These are phyloP conservation scores for Peromyscus polionotus DNA, from an alignment of 2,113 vertebrate genomes.

Conservation along the genomic window DNA sequence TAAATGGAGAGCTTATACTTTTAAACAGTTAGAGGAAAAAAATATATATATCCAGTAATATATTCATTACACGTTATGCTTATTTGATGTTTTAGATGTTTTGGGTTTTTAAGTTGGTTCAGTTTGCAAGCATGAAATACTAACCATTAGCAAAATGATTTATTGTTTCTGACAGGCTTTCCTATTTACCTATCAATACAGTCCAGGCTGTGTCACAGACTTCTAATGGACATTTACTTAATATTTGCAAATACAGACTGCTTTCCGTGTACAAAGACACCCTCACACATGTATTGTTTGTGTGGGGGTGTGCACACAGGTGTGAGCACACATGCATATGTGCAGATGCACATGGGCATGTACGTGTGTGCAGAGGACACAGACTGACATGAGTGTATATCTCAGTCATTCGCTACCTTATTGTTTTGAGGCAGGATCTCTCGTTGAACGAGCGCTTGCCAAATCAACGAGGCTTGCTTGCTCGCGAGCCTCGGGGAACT, in stretches of 20 bases:
- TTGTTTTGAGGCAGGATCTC: neutral
- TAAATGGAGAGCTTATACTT: conserved; percentile 1
- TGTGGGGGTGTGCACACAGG: neutral
- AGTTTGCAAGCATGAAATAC: neutral
- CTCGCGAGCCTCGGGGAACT: neutral
- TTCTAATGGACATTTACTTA: neutral
- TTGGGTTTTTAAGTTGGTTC: neutral
- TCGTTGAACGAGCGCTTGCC: neutral
- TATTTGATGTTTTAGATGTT: conserved; percentile 25
- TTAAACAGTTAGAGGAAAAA: neutral
- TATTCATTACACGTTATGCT: conserved; percentile 32
- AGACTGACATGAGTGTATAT: neutral
- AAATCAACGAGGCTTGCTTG: neutral
- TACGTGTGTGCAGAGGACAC: too few relatives aligned
- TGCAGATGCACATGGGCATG: accelerated
- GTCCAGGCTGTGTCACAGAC: neutral
- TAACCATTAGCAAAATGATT: conserved; percentile 20
- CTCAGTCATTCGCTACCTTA: neutral
- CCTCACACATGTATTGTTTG: neutral
- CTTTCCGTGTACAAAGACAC: neutral
- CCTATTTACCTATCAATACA: neutral
- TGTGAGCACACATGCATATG: accelerated
- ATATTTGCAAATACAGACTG: neutral
- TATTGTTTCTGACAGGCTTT: neutral
- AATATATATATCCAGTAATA: neutral